Conservation (phyloP, 2,888 invertebrate genomes). For the Campoletis raptor region DNA sequence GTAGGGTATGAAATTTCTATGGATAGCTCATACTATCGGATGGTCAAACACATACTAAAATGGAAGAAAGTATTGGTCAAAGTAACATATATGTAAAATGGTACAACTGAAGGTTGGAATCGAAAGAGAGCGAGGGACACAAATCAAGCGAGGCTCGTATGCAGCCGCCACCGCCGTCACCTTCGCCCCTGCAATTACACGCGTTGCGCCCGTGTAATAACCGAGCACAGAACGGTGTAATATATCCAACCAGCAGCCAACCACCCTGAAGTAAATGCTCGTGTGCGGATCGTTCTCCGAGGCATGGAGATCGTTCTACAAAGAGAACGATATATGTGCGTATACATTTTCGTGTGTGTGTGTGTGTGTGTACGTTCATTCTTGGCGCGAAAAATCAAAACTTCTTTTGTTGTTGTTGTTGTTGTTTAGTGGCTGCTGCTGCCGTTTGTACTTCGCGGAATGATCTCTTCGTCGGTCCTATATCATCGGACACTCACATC, state of each 20-base stretch:
- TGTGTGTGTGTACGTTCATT: constrained; percentile 21
- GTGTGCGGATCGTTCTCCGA: constrained; percentile 37
- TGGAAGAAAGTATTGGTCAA: constrained; percentile 42
- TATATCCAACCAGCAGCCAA: constrained; percentile 77
- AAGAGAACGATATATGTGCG: not conserved
- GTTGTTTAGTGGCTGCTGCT: constrained; percentile 48
- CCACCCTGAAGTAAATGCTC: constrained; percentile 77
- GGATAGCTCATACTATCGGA: not conserved
- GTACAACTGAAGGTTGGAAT: constrained; percentile 2
- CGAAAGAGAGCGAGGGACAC: constrained; percentile 67
- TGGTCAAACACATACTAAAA: constrained; percentile 61
- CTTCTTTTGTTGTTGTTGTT: constrained; percentile 45
- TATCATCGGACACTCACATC: constrained; percentile 52
- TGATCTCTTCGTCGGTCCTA: constrained; percentile 46
- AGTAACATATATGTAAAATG: not conserved
- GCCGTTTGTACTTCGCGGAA: constrained; percentile 45
- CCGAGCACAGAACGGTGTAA: constrained; percentile 79
- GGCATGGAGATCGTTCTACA: constrained; percentile 41
- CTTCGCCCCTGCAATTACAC: constrained; percentile 77
- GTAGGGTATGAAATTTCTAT: not conserved
- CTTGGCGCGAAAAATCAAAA: constrained; percentile 47
- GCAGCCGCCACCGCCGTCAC: constrained; percentile 61
- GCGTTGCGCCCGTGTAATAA: constrained; percentile 80
- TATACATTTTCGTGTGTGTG: not conserved
- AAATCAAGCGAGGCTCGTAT: constrained; percentile 74